Conservation (phyloP, 2,113 vertebrate genomes). For the Sturnira hondurensis region DNA sequence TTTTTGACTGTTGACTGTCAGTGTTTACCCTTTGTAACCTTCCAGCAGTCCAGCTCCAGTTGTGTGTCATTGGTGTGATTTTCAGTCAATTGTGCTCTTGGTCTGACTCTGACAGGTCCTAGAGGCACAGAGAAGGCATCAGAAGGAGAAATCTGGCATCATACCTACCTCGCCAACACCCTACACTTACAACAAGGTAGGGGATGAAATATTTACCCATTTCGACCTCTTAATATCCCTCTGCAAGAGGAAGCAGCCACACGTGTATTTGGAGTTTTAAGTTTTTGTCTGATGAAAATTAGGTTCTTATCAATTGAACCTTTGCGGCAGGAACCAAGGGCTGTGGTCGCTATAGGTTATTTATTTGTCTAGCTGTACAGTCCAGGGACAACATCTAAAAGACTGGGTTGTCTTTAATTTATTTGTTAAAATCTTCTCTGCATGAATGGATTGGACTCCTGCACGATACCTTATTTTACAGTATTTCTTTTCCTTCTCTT, state of each 20-base stretch:
- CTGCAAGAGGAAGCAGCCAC: not conserved
- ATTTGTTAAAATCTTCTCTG: not conserved
- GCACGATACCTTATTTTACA: not conserved
- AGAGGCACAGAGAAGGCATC: conserved; percentile 98
- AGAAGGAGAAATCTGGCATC: conserved; percentile 99
- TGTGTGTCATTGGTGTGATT: not conserved
- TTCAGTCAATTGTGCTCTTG: not conserved
- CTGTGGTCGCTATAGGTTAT: not conserved
- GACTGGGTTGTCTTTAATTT: not conserved
- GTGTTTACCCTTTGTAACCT: not conserved
- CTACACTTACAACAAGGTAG: conserved; percentile 98
- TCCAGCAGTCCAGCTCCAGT: not conserved
- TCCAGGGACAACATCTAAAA: not conserved
- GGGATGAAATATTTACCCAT: not conserved
- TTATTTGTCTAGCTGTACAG: not conserved
- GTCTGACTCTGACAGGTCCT: conserved; percentile 85
- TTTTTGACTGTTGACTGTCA: not conserved
- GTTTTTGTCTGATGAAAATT: conserved; percentile 13
- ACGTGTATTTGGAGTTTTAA: not conserved
- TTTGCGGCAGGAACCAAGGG: not conserved
- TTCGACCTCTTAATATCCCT: not conserved
- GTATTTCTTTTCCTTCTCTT: not conserved
- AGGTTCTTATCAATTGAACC: not conserved
- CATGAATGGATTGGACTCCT: not conserved
- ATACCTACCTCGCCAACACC: conserved; percentile 99